phyloP scores from a whole-genome alignment of 2,888 invertebrate genomes.

The Sceliomorpha sp. region DNA sequence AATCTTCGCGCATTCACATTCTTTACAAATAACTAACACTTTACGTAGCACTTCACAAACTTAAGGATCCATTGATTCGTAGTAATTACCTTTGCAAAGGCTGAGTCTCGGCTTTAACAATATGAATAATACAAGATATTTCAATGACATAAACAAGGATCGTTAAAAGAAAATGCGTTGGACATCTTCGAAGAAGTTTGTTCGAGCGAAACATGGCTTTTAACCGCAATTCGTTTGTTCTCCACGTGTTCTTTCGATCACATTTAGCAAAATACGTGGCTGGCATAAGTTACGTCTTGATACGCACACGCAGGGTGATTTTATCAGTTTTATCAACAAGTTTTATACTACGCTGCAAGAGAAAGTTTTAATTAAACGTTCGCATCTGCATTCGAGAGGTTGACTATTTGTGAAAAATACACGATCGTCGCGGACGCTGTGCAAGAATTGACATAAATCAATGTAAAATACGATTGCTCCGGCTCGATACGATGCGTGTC shows the following conservation, averaged over 20 bases:
- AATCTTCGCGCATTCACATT: no score
- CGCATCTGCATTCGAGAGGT: no score
- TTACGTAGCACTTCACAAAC: no score
- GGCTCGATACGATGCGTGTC: no score
- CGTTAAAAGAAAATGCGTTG: no score
- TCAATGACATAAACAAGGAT: slow-evolving; percentile 6
- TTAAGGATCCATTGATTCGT: no score
- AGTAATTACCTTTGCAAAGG: slow-evolving; percentile 43
- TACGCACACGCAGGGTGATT: slow-evolving; percentile 19
- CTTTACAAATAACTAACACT: no score
- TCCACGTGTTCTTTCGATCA: slow-evolving; percentile 26
- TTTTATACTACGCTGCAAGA: slow-evolving; percentile 55
- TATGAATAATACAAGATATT: not conserved
- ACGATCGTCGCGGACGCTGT: no score
- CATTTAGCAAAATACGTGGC: slow-evolving; percentile 21
- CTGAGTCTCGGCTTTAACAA: slow-evolving; percentile 18
- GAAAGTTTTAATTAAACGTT: slow-evolving; percentile 65
- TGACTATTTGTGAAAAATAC: no score
- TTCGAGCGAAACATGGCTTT: slow-evolving; percentile 45
- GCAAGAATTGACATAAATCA: no score
- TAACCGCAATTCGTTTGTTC: slow-evolving; percentile 21
- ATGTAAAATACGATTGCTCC: no score
- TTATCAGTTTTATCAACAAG: slow-evolving; percentile 53
- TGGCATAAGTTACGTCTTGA: slow-evolving; percentile 1
- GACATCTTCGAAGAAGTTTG: slow-evolving; percentile 27